Evolutionary conservation across 2,113 vertebrate species (phyloP), one percentile per base, ranked within the genome.

Genomic region (Podocnemis expansa): DNA sequence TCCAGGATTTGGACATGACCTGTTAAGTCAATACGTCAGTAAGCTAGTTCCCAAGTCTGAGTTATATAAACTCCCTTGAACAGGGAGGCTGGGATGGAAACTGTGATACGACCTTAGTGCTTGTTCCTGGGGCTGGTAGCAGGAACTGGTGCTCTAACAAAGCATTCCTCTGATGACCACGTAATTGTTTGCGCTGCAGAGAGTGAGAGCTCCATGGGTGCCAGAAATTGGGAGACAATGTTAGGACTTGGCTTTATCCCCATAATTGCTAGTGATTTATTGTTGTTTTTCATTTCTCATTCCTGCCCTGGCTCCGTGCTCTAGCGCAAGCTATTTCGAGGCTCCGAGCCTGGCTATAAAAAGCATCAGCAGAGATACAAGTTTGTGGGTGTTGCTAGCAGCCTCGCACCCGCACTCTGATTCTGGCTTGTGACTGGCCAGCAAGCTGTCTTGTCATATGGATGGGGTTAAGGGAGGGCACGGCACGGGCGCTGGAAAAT

Each of bases 121-220:
- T 43, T 10, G 22, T 51, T 73, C 75, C 10, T 29, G 76, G 80
- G 41, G 91, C 84, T 82, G 1, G 7, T 1, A 29, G 82, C 70
- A 56, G 34, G n/a, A 80, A 73, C 47, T 2, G 12, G 92, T 84
- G 82, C 90, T 70, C 0, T 43, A 95, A 95, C 93, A 43, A 95
- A 94, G 10, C 96, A 94, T 97, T 97, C 95, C 96, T 92, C 80
- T 1, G 0, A 84, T 92, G 94, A 93, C 94, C 95, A 96, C 93
- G 85, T 97, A 88, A 95, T 89, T 2, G 75, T 79, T 78, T 91
- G 94, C 0, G 24, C 95, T 19, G 75, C 12, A 55, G 75, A 41
- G 45, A 45, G 73, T 24, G 3, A 47, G 75, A 38, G 80, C 47
- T 84, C 19, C 70, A 51, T 41, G 0, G 2, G 85, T 19, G 63